phyloP scores from a whole-genome alignment of 2,888 invertebrate genomes.

The Netelia virgata region DNA sequence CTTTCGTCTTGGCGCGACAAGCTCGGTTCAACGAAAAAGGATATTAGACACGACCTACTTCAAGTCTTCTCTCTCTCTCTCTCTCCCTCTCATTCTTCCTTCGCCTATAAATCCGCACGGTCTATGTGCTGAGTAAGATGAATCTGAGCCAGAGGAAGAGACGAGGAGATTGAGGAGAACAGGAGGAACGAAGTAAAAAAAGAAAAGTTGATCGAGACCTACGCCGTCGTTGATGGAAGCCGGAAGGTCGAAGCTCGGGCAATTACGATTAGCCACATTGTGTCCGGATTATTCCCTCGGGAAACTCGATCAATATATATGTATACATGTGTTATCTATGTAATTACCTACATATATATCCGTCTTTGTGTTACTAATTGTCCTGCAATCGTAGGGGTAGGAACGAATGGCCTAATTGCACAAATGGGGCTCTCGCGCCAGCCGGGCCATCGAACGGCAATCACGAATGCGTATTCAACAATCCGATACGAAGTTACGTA shows the following conservation, averaged over 20 bases:
- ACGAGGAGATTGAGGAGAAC: background rate
- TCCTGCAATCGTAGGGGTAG: background rate
- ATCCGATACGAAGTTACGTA: no score
- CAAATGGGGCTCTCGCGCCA: no score
- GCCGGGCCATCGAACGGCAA: no score
- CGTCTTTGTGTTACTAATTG: background rate
- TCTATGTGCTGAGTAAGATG: slow-evolving; percentile 51
- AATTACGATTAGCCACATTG: slow-evolving; percentile 47
- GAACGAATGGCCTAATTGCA: no score
- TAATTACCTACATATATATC: background rate
- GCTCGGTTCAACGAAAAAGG: background rate
- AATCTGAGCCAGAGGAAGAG: slow-evolving; percentile 16
- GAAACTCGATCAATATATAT: background rate
- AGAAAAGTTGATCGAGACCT: slow-evolving; percentile 14
- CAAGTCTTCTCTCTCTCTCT: background rate
- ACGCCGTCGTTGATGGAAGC: background rate
- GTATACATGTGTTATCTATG: background rate
- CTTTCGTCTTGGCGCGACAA: background rate
- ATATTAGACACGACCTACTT: background rate
- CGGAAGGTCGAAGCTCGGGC: slow-evolving; percentile 19
- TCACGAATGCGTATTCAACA: no score
- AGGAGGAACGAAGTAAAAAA: background rate
- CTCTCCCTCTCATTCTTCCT: background rate
- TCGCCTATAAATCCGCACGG: background rate
- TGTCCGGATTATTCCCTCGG: slow-evolving; percentile 2